Conservation (phyloP, 1,140 invertebrate genomes). For the Pseudomyrmex pallidus region DNA sequence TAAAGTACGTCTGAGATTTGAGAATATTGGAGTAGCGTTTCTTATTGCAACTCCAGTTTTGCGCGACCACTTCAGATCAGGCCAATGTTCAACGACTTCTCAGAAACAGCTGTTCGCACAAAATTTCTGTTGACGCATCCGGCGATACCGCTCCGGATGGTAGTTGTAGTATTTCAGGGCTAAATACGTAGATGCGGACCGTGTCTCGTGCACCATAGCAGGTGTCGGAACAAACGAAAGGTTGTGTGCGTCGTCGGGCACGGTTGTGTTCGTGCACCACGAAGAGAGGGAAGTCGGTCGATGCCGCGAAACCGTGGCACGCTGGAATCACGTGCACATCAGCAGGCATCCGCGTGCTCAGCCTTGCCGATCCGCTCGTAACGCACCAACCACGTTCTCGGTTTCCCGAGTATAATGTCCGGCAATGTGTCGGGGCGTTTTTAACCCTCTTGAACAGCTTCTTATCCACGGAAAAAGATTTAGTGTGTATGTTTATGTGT, state of each 20-base stretch:
- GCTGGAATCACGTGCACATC: conserved; percentile 80
- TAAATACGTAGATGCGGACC: neutral
- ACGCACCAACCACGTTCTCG: conserved; percentile 27
- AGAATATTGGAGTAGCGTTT: too few relatives aligned
- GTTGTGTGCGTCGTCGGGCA: conserved; percentile 14
- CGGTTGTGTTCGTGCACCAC: conserved; percentile 55
- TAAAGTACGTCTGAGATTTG: too few relatives aligned
- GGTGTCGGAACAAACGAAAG: conserved; percentile 24
- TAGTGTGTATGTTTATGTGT: too few relatives aligned
- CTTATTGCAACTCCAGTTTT: neutral
- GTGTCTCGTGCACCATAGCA: neutral
- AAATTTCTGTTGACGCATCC: too few relatives aligned
- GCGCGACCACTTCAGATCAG: neutral
- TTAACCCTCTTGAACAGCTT: neutral
- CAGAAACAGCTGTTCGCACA: too few relatives aligned
- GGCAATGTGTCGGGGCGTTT: conserved; percentile 51
- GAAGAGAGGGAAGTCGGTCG: conserved; percentile 74
- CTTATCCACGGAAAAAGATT: neutral
- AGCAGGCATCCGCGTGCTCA: conserved; percentile 77
- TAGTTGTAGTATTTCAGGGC: neutral
- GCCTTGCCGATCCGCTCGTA: conserved; percentile 48
- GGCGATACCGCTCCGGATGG: too few relatives aligned
- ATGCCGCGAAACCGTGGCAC: conserved; percentile 75
- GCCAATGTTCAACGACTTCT: neutral
- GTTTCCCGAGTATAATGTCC: conserved; percentile 54